Conservation (phyloP, 1,140 invertebrate species). For the Papilio aristodemus region DNA sequence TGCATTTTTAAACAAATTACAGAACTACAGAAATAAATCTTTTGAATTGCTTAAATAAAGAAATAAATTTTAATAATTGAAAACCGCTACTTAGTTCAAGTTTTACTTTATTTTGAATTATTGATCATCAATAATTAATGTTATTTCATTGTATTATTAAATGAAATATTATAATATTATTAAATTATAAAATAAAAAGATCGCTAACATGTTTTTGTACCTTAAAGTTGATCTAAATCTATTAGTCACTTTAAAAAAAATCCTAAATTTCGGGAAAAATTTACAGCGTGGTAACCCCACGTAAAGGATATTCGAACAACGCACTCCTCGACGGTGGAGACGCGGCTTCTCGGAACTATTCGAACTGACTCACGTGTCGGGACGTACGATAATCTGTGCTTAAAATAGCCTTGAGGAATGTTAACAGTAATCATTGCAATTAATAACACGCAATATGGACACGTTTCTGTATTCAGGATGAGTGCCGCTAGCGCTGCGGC, state of each 20-base stretch:
- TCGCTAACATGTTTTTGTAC: too few species aligned
- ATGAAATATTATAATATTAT: too few species aligned
- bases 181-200: too few species aligned
- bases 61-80: neutral
- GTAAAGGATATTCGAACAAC: conserved; percentile 13
- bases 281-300: conserved; percentile 2
- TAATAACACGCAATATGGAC: conserved; percentile 14
- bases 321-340: conserved; percentile 11
- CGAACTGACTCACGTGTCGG: conserved; percentile 50
- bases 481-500: neutral
- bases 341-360: conserved; percentile 47
- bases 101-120: too few species aligned
- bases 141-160: too few species aligned
- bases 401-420: conserved; percentile 49
- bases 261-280: neutral
- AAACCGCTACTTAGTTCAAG: too few species aligned
- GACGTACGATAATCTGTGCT: conserved; percentile 45
- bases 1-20: neutral
- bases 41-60: neutral
- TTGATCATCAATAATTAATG: too few species aligned
- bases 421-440: conserved; percentile 33
- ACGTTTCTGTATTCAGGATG: conserved; percentile 25
- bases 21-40: neutral
- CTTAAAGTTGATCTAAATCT: too few species aligned
- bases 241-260: too few species aligned